Percentiles rank a stretch among this genome's conserved stretches.
Evolutionary conservation across 2,888 invertebrate species (phyloP).

Genomic region (Chloroclystis v-ata): DNA sequence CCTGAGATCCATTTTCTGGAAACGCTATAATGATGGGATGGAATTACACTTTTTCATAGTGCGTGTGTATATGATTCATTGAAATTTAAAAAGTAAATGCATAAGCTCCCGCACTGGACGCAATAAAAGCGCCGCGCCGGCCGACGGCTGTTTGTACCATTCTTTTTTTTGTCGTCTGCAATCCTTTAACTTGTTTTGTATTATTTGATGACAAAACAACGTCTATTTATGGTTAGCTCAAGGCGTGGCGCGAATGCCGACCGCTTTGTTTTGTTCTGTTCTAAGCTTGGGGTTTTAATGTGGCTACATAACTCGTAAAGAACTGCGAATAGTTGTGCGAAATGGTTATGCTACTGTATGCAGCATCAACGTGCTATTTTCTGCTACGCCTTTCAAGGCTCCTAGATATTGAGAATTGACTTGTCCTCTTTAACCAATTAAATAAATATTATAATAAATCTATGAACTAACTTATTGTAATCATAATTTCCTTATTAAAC

Average conservation of each 20-base stretch:
- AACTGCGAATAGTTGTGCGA: conserved; percentile 1
- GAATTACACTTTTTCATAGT: conserved; percentile 62
- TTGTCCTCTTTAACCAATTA: no score
- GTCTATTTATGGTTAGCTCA: conserved; percentile 45
- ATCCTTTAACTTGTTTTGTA: conserved; percentile 53
- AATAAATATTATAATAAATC: no score
- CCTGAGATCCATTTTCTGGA: conserved; percentile 64
- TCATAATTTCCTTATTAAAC: no score
- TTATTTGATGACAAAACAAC: conserved; percentile 54
- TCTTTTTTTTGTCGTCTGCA: conserved; percentile 56
- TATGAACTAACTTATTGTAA: no score
- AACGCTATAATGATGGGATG: conserved; percentile 58
- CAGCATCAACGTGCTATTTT: background rate
- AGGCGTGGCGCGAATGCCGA: conserved; percentile 39
- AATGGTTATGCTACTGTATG: background rate
- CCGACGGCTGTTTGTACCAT: conserved; percentile 41
- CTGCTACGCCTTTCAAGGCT: background rate
- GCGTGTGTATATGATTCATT: conserved; percentile 70
- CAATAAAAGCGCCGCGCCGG: conserved; percentile 50
- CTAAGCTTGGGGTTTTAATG: conserved; percentile 19
- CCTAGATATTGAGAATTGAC: no score
- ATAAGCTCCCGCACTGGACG: conserved; percentile 17
- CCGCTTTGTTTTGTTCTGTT: conserved; percentile 26
- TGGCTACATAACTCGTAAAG: conserved; percentile 7
- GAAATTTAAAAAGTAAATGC: conserved; percentile 63